A percentile compares a stretch with the other conserved stretches of the same genome.
These are phyloP conservation scores for Lateolabrax maculatus DNA, from an alignment of 2,797 vertebrate species.

Conservation along the genomic window DNA sequence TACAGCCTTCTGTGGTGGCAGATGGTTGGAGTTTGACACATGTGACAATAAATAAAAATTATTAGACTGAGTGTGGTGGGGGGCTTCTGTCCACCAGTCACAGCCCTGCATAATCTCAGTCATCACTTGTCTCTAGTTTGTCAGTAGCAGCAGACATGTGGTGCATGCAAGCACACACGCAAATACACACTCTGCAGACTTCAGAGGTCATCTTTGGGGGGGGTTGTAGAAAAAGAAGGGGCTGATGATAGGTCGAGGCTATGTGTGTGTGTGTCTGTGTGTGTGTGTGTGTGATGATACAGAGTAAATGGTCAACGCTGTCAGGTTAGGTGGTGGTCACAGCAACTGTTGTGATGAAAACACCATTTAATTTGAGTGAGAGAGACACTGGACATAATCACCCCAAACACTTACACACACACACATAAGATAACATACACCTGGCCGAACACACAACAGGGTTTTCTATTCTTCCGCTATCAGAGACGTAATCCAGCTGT, in stretches of 20 bases:
- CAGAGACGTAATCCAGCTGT: constrained; percentile 59
- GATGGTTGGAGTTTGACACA: constrained; percentile 67
- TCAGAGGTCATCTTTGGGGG: constrained; percentile 56
- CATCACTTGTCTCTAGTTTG: constrained; percentile 78
- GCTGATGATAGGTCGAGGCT: constrained; percentile 59
- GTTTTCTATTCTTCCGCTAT: constrained; percentile 24
- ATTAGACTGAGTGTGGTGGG: constrained; percentile 50
- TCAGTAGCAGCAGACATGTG: constrained; percentile 79
- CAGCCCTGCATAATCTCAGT: constrained; percentile 78
- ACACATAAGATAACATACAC: constrained; percentile 39
- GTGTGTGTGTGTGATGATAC: constrained; percentile 22
- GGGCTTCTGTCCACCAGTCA: constrained; percentile 51
- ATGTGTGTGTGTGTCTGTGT: constrained; percentile 35
- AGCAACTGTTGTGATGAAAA: constrained; percentile 78
- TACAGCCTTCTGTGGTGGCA: constrained; percentile 65
- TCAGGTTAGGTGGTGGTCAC: constrained; percentile 48
- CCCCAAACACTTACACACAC: constrained; percentile 9
- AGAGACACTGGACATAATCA: constrained; percentile 41
- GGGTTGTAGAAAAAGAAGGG: constrained; percentile 3
- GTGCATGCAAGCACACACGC: constrained; percentile 44
- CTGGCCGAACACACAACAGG: constrained; percentile 26
- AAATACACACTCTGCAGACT: constrained; percentile 49
- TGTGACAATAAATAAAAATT: constrained; percentile 70
- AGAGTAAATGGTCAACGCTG: constrained; percentile 44
- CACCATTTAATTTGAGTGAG: constrained; percentile 50